phyloP scores from a whole-genome alignment of 2,888 invertebrate species.

The Drosophila maculinotata region DNA sequence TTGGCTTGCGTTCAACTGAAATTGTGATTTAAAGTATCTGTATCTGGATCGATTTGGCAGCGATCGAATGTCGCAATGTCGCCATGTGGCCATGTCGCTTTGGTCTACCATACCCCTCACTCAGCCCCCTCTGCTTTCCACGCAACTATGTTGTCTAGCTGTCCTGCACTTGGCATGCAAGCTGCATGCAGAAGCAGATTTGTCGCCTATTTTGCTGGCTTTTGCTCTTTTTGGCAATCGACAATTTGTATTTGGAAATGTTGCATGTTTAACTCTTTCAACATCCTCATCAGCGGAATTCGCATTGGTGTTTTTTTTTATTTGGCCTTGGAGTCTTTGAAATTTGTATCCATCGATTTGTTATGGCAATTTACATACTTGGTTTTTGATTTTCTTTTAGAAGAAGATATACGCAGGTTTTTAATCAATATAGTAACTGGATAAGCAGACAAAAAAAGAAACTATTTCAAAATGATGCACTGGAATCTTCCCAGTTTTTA shows the following conservation, averaged over 20 bases:
- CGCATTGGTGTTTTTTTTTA: constrained; percentile 29
- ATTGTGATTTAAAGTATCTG: constrained; percentile 81
- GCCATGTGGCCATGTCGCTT: constrained; percentile 53
- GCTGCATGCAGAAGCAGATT: constrained; percentile 61
- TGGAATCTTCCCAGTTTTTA: neutral
- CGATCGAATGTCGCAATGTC: constrained; percentile 72
- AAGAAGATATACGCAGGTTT: neutral
- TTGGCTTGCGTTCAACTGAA: constrained; percentile 73
- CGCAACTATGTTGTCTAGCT: constrained; percentile 1
- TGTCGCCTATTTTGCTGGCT: constrained; percentile 74
- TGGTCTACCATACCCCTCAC: constrained; percentile 3
- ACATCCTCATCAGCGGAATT: constrained; percentile 60
- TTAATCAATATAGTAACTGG: neutral
- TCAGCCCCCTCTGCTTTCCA: constrained; percentile 9
- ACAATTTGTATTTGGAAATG: constrained; percentile 76
- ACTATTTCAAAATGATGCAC: neutral
- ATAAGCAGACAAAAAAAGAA: neutral
- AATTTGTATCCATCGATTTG: constrained; percentile 30
- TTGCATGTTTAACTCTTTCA: constrained; percentile 67
- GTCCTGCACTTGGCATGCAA: constrained; percentile 57
- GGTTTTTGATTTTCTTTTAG: neutral
- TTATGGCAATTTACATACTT: constrained; percentile 32
- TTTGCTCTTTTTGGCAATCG: constrained; percentile 59
- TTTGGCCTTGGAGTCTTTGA: constrained; percentile 40
- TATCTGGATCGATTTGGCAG: constrained; percentile 81